These are phyloP conservation scores for Lagopus muta DNA, from an alignment of 2,113 vertebrate genomes.

Conservation along the genomic window DNA sequence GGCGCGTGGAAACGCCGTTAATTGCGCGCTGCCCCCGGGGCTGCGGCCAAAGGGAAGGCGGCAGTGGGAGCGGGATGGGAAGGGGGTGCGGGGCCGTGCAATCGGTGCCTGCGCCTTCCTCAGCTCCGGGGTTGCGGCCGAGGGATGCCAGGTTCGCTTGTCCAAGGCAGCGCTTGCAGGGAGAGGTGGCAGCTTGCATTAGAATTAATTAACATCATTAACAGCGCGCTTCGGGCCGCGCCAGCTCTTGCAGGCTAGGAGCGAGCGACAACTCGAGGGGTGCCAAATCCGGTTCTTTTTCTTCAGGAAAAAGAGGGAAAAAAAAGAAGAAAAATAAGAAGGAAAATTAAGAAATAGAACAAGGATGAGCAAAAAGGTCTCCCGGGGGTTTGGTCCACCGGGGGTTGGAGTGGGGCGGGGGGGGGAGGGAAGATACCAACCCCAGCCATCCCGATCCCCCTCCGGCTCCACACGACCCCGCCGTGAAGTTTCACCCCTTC, in stretches of 20 bases:
- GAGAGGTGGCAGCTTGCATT: neutral
- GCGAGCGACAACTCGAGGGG: neutral
- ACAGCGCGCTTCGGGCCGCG: neutral
- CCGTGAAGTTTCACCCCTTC: neutral
- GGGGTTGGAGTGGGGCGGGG: neutral
- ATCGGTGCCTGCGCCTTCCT: neutral
- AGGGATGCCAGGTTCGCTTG: rapidly evolving
- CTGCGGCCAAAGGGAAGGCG: neutral
- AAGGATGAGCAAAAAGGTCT: too few relatives aligned
- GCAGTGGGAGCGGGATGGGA: neutral
- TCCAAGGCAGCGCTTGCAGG: neutral
- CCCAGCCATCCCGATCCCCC: too few relatives aligned
- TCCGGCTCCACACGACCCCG: too few relatives aligned
- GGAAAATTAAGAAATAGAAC: neutral
- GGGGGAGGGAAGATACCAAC: too few relatives aligned
- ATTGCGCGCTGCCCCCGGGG: neutral
- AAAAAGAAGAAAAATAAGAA: too few relatives aligned
- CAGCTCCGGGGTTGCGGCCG: neutral
- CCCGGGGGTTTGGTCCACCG: neutral
- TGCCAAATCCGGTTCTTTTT: neutral
- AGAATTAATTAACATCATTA: neutral
- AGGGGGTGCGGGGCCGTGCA: neutral
- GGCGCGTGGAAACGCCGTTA: neutral
- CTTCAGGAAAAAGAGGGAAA: neutral
- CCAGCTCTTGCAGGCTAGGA: neutral